Percentiles rank a stretch among this genome's conserved stretches.
Evolutionary conservation across 2,888 invertebrate genomes (phyloP).

Genomic region (Pinctada fucata): DNA sequence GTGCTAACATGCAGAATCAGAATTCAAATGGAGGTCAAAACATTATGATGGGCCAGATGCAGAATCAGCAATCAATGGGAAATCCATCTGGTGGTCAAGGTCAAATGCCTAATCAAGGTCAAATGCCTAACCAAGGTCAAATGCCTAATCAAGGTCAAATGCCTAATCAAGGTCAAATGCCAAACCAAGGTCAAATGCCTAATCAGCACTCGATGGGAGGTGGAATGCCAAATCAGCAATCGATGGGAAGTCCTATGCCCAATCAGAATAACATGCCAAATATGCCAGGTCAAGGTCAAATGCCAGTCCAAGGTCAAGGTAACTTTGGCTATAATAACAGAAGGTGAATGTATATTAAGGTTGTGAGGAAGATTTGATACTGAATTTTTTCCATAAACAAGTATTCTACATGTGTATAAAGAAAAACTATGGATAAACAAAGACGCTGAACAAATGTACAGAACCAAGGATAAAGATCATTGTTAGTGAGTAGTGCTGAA

Average conservation of each 20-base stretch:
- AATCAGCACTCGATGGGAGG: slow-evolving; percentile 42
- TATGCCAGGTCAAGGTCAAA: slow-evolving; percentile 32
- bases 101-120: slow-evolving; percentile 35
- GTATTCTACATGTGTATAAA: too few relatives aligned
- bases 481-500: too few relatives aligned
- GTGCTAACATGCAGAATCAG: neutral
- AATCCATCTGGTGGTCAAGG: slow-evolving; percentile 27
- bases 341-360: neutral
- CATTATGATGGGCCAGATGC: slow-evolving; percentile 38
- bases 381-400: too few relatives aligned
- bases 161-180: slow-evolving; percentile 33
- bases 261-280: slow-evolving; percentile 30
- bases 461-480: too few relatives aligned
- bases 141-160: slow-evolving; percentile 47
- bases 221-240: slow-evolving; percentile 42
- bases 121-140: slow-evolving; percentile 24
- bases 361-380: too few relatives aligned
- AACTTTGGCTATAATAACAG: neutral
- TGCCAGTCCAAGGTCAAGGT: slow-evolving; percentile 44
- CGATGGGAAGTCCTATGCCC: neutral
- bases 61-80: slow-evolving; percentile 47
- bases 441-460: too few relatives aligned
- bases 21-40: slow-evolving; percentile 36
- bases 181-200: slow-evolving; percentile 45
- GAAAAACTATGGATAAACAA: too few relatives aligned